These are phyloP conservation scores for Sminthopsis crassicaudata DNA, from an alignment of 2,113 vertebrate genomes.

Conservation along the genomic window DNA sequence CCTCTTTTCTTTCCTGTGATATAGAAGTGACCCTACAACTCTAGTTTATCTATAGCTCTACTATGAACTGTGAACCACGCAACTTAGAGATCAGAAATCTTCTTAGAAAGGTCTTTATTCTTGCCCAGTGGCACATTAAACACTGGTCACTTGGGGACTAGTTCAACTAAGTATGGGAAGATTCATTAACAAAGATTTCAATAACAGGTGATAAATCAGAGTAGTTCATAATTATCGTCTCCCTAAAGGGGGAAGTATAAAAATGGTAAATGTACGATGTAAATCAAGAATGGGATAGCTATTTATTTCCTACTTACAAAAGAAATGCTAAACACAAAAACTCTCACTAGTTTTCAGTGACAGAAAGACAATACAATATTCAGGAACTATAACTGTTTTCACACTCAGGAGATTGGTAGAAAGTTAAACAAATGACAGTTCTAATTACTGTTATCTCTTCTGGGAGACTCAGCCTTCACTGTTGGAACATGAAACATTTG, in stretches of 20 bases:
- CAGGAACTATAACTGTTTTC: neutral
- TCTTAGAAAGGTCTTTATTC: neutral
- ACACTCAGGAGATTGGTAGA: neutral
- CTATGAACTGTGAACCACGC: neutral
- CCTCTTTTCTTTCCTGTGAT: neutral
- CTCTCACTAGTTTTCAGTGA: neutral
- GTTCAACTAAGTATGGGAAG: neutral
- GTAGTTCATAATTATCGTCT: neutral
- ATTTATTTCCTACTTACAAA: neutral
- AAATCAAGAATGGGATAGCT: neutral
- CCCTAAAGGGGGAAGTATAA: neutral
- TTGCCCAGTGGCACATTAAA: neutral
- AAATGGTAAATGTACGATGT: neutral
- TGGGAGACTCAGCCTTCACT: neutral
- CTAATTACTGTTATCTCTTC: neutral
- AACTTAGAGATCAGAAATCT: neutral
- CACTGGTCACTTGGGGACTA: neutral
- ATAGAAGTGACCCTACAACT: neutral
- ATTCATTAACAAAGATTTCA: neutral
- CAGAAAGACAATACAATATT: neutral
- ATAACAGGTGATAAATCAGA: neutral
- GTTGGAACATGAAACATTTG: neutral
- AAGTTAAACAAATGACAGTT: neutral
- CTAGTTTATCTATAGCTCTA: neutral
- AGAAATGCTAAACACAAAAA: neutral